Base-by-base conservation (phyloP, 2,888 invertebrate genomes). In the Melanotus villosus region DNA sequence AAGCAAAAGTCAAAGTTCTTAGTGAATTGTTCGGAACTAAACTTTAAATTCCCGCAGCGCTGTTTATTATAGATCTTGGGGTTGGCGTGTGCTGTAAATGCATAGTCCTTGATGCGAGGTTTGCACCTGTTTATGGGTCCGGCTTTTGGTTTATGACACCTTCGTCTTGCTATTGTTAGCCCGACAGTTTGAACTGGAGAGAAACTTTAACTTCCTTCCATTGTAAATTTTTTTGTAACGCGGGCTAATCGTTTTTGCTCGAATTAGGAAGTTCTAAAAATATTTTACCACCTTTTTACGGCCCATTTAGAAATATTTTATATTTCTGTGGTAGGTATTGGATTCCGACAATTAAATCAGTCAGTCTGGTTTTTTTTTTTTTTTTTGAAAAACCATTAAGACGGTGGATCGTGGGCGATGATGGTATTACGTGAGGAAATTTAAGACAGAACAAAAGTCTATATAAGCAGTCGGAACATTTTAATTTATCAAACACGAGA, bases 121-220 rank as follows among this genome's bases (percentile, higher is more conserved):
- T 80, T 79, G 80, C 81, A 81, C 81, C 81, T 81, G 81, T 80
- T 81, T 80, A 79, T 79, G 76, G 77, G 75, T 73, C 74, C 75
- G 75, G 76, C 76, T 77, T 75, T 75, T 76, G 73, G 74, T 80
- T 80, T 80, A 79, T 75, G 75, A 74, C 77, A 75, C 70, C 71
- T 69, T 71, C 68, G 75, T 75, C 74, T 74, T 71, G 23, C 65
- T 62, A 70, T 72, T 71, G 71, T 71, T 71, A 47, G 26, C 10
- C n/a, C 9, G 30, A 30, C 26, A 50, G 19, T 16, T 62, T 30
- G 50, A 67, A 64, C 54, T 23, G 34, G 30, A 41, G 30, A 65
- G 65, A 19, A 65, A 57, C 57, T 30, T 36, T 50, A 38, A 54
- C 45, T 60, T 36, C 36, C 34, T 34, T 50, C 47, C 45, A 47